Evolutionary conservation across 2,797 vertebrate genomes (phyloP).

Genomic region (Tokudaia muenninki): DNA sequence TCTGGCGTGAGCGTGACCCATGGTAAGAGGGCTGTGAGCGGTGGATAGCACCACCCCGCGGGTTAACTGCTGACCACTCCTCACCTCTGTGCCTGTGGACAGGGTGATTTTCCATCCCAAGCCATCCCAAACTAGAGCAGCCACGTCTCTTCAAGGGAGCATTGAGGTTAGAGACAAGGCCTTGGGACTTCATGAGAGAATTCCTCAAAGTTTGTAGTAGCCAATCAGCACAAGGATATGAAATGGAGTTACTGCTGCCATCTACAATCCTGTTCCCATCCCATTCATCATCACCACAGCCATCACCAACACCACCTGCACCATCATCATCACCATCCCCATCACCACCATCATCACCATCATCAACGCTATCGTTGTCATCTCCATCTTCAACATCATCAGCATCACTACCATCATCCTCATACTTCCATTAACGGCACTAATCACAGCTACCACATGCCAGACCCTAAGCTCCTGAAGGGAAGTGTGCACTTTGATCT

Average conservation of each 20-base stretch:
- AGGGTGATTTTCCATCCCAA: constrained; percentile 57
- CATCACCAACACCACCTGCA: fast-evolving
- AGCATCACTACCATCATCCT: fast-evolving
- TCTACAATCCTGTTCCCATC: fast-evolving
- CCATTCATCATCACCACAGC: fast-evolving
- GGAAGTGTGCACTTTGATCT: neutral
- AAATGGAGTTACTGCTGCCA: no score
- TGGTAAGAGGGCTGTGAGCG: neutral
- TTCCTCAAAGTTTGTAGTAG: neutral
- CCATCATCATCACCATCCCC: fast-evolving
- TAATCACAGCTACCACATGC: fast-evolving
- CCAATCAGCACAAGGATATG: neutral
- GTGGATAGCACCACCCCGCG: fast-evolving
- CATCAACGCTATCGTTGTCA: fast-evolving
- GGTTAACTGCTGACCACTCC: neutral
- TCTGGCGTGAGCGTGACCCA: neutral
- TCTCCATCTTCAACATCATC: fast-evolving
- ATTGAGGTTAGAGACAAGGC: constrained; percentile 18
- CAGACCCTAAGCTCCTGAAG: neutral
- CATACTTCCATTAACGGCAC: neutral
- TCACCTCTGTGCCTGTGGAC: neutral
- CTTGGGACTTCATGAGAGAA: neutral
- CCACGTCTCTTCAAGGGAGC: neutral
- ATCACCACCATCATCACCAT: fast-evolving
- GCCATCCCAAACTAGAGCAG: neutral